Evolutionary conservation across 2,888 invertebrate species (phyloP).

Genomic region (Dicyrtoma fusca): DNA sequence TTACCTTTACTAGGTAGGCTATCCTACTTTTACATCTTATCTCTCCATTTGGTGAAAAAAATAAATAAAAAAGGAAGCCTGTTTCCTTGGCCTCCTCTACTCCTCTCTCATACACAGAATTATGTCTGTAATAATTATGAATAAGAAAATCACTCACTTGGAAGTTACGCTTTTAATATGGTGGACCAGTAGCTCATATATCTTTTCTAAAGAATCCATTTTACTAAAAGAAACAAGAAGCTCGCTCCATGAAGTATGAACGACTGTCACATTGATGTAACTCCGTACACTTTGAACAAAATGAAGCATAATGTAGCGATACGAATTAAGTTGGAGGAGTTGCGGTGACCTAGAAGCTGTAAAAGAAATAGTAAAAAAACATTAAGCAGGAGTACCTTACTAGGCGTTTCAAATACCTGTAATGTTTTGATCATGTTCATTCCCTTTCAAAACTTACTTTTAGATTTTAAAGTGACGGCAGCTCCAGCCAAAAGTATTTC

Average conservation of each 20-base stretch:
- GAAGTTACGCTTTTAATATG: conserved; percentile 77
- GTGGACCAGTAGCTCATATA: conserved; percentile 72
- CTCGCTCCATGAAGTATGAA: conserved; percentile 74
- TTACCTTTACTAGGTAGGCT: too few species aligned
- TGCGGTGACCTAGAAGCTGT: conserved; percentile 64
- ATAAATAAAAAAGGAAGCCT: too few species aligned
- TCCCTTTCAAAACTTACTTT: conserved; percentile 37
- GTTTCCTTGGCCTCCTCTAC: too few species aligned
- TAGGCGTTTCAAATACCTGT: not conserved
- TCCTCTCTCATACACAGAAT: not conserved
- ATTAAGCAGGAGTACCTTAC: too few species aligned
- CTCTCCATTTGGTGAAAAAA: too few species aligned
- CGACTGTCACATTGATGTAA: conserved; percentile 76
- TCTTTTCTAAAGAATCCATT: conserved; percentile 71
- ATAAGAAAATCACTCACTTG: conserved; percentile 62
- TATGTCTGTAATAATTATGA: not conserved
- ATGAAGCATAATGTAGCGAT: conserved; percentile 75
- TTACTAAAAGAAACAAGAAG: conserved; percentile 71
- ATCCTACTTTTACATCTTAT: too few species aligned
- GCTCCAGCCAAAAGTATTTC: conserved; percentile 75
- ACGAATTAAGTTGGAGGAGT: conserved; percentile 72
- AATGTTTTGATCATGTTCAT: not conserved
- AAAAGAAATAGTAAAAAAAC: conserved; percentile 9
- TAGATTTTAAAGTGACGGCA: conserved; percentile 61
- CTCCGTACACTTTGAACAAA: conserved; percentile 75